Evolutionary conservation across 1,140 invertebrate species (phyloP), one percentile per base, ranked within the genome.

Genomic region (Aphaenogaster floridana): DNA sequence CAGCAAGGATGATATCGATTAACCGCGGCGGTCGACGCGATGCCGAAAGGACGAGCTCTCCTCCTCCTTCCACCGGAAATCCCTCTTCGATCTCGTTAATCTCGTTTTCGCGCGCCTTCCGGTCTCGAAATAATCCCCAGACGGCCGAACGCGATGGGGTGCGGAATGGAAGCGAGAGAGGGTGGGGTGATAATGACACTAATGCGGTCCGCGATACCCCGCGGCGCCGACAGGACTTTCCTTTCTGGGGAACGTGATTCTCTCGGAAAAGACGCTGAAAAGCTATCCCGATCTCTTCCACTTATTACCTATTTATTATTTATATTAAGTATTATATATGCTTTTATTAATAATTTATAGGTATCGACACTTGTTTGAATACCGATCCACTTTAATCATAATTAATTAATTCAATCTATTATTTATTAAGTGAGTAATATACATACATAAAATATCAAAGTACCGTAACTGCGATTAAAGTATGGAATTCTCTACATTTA

Each of bases 1-100:
- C 76, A 66, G 64, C 78, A 80, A 69, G 79, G 77, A 80, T 63
- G 63, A 80, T 71, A 71, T 80, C 86, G 76, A 71, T 86, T 71
- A 71, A 42, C 86, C 52, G 63, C 54, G 45, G 28, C 45, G 54
- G 69, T 8, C 78, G 48, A 3, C 52, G 80, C 68, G 54, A 74
- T 57, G 52, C 34, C 54, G 69, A 84, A 81, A 54, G 80, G 54
- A 74, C 69, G 68, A 45, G 21, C 42, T 17, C 68, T 59, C 52
- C 63, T 21, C 42, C 57, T n/a, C 36, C 17, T n/a, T 50, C 21
- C 21, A 34, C 68, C 80, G 80, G 80, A 83, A 83, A 83, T 83
- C 52, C 59, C 80, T 45, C 80, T 61, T 45, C 52, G 68, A 74
- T 57, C 28, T 74, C 36, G 54, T 74, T 83, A 83, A 83, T 83